These are phyloP conservation scores for Nothocercus julius DNA, from an alignment of 2,113 vertebrate genomes.

Conservation along the genomic window DNA sequence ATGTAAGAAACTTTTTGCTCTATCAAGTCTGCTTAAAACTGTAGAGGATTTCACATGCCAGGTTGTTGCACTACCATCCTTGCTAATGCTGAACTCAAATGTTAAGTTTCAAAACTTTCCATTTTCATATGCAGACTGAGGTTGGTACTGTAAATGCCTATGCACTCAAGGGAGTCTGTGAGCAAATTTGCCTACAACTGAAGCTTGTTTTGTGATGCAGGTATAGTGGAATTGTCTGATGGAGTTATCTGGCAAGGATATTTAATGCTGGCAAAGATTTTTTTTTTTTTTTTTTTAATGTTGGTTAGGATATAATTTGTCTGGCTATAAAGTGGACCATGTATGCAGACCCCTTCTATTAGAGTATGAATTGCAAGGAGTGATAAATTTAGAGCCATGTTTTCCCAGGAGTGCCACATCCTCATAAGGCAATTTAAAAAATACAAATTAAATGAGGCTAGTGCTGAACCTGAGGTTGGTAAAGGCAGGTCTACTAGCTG, in stretches of 20 bases:
- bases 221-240: not conserved
- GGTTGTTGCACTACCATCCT: not conserved
- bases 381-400: not conserved
- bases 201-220: not conserved
- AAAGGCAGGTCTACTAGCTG: slow-evolving; percentile 46
- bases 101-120: not conserved
- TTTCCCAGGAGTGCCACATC: not conserved
- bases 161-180: too few species aligned
- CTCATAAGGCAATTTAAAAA: not conserved
- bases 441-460: not conserved
- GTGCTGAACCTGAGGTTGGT: slow-evolving; percentile 60
- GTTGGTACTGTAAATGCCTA: not conserved
- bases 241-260: not conserved
- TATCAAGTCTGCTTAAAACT: not conserved
- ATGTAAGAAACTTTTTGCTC: fast-evolving
- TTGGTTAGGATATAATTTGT: not conserved
- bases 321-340: not conserved
- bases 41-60: not conserved
- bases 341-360: not conserved
- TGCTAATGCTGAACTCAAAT: not conserved
- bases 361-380: fast-evolving
- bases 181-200: fast-evolving
- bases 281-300: not conserved
- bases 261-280: not conserved
- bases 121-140: not conserved